Evolutionary conservation across 2,888 invertebrate genomes (phyloP).

Genomic region (Aphidoletes aphidimyza): DNA sequence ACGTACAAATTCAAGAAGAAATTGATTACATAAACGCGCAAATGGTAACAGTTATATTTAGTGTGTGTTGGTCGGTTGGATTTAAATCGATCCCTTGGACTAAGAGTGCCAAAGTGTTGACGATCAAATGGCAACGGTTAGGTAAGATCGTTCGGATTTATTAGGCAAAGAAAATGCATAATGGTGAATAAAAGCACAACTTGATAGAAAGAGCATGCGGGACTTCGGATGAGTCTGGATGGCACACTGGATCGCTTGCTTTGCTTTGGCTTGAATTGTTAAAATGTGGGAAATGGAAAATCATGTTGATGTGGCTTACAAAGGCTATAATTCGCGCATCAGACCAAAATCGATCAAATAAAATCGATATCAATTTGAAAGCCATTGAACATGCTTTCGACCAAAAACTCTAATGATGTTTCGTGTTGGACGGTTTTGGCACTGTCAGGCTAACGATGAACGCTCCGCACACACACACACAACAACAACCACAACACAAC

Average conservation of each 20-base stretch:
- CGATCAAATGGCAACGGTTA: slow-evolving; percentile 37
- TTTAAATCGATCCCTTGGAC: neutral
- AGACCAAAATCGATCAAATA: slow-evolving; percentile 6
- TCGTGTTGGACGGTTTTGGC: no score
- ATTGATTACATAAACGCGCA: slow-evolving; percentile 5
- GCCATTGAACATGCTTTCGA: neutral
- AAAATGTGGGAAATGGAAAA: slow-evolving; percentile 33
- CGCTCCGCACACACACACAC: no score
- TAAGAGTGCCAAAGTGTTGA: neutral
- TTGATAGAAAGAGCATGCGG: neutral
- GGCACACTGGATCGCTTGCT: no score
- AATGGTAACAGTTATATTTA: slow-evolving; percentile 29
- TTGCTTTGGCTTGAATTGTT: no score
- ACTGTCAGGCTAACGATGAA: no score
- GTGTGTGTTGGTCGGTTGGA: neutral
- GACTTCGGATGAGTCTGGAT: neutral
- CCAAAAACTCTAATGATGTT: slow-evolving; percentile 1
- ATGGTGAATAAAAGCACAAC: neutral
- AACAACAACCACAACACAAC: no score
- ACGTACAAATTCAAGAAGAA: slow-evolving; percentile 22
- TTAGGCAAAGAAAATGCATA: slow-evolving; percentile 18
- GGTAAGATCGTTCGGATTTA: slow-evolving; percentile 14
- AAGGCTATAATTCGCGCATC: slow-evolving; percentile 39
- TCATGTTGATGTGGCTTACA: slow-evolving; percentile 15
- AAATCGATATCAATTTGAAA: slow-evolving; percentile 49